Conservation (phyloP, 2,113 vertebrate genomes). For the Eretmochelys imbricata region DNA sequence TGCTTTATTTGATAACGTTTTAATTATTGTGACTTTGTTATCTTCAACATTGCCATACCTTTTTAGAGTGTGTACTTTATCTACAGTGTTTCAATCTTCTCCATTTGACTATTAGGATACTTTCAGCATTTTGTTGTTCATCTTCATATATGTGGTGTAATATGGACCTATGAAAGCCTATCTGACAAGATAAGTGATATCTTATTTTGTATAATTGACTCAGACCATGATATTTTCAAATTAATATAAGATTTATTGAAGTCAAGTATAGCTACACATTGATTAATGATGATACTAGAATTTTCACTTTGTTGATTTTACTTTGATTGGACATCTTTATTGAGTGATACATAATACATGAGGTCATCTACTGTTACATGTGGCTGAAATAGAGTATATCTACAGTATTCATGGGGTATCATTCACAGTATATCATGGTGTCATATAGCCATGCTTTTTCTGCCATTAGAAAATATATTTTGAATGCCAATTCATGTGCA, state of each 20-base stretch:
- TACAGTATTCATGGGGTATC: not conserved
- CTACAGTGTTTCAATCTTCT: constrained; percentile 30
- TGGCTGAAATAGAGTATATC: constrained; percentile 1
- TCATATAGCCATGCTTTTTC: not conserved
- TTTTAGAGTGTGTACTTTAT: constrained; percentile 59
- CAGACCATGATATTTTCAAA: not conserved
- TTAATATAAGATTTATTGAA: not conserved
- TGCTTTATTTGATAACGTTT: constrained; percentile 49
- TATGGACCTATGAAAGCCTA: not conserved
- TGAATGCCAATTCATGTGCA: not conserved
- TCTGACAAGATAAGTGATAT: constrained; percentile 31
- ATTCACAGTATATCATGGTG: not conserved
- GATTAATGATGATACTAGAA: constrained; percentile 9
- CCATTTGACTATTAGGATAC: constrained; percentile 26
- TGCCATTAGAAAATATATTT: fast-evolving
- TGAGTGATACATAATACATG: not conserved
- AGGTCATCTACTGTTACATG: not conserved
- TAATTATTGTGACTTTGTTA: constrained; percentile 54
- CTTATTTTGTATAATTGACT: not conserved
- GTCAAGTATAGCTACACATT: not conserved
- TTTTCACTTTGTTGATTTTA: not conserved
- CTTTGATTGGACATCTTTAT: not conserved
- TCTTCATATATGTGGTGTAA: not conserved
- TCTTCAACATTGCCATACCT: constrained; percentile 33
- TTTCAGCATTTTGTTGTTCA: constrained; percentile 14